Evolutionary conservation across 2,888 invertebrate species (phyloP).

Genomic region (Philereme transversata): DNA sequence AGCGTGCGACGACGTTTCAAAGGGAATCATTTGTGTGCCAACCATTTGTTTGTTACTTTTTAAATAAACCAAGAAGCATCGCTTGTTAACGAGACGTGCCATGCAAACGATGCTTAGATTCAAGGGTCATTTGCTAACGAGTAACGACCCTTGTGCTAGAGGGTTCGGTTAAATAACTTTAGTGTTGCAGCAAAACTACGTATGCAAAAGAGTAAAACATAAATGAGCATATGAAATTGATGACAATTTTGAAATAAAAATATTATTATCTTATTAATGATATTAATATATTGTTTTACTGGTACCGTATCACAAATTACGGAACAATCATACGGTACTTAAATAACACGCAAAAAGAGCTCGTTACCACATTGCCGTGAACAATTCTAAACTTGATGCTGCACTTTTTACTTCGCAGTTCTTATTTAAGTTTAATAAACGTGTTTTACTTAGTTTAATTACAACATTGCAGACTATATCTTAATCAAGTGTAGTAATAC

Average conservation of each 20-base stretch:
- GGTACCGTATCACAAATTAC: neutral
- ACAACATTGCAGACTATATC: slow-evolving; percentile 20
- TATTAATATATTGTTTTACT: too few relatives aligned
- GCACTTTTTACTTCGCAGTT: too few relatives aligned
- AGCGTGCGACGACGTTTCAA: slow-evolving; percentile 60
- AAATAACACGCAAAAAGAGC: neutral
- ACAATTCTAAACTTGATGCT: too few relatives aligned
- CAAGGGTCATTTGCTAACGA: slow-evolving; percentile 40
- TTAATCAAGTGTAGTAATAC: slow-evolving; percentile 28
- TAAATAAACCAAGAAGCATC: slow-evolving; percentile 75
- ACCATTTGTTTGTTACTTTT: slow-evolving; percentile 77
- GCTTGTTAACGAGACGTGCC: slow-evolving; percentile 68
- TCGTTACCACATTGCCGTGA: neutral
- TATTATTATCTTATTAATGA: too few relatives aligned
- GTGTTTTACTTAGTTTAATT: neutral
- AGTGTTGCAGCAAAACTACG: slow-evolving; percentile 7
- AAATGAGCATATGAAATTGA: too few relatives aligned
- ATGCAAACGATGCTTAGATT: slow-evolving; percentile 56
- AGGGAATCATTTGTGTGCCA: slow-evolving; percentile 78
- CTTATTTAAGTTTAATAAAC: too few relatives aligned
- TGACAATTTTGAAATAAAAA: too few relatives aligned
- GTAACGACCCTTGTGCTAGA: slow-evolving; percentile 35
- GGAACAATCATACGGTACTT: neutral
- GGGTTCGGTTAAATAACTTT: slow-evolving; percentile 25
- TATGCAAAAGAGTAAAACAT: neutral